These are phyloP conservation scores for Homalodisca vitripennis DNA, from an alignment of 1,140 invertebrate genomes.

Conservation along the genomic window DNA sequence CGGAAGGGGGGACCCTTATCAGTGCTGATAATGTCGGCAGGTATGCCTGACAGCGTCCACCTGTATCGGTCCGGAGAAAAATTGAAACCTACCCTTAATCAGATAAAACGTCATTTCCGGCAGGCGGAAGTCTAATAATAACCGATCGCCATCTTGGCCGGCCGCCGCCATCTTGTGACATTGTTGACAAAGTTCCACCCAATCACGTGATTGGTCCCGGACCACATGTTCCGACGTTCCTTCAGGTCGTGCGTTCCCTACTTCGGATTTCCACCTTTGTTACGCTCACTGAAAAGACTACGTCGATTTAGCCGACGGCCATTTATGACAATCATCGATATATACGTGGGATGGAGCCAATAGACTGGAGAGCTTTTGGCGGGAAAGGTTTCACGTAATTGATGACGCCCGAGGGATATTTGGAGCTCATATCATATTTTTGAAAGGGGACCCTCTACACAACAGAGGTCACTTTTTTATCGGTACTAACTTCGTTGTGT, in stretches of 20 bases:
- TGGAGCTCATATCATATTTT: too few species aligned
- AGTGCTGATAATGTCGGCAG: conserved; percentile 3
- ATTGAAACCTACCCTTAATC: conserved; percentile 27
- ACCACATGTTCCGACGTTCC: neutral
- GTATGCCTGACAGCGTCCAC: conserved; percentile 2
- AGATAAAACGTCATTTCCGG: conserved; percentile 32
- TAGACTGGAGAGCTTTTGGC: too few species aligned
- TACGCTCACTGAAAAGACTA: neutral
- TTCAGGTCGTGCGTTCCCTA: too few species aligned
- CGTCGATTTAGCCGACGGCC: neutral
- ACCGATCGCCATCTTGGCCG: conserved; percentile 6
- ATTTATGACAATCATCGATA: too few species aligned
- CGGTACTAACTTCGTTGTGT: too few species aligned
- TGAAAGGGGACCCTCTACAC: too few species aligned
- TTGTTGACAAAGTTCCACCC: neutral
- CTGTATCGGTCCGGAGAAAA: neutral
- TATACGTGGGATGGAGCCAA: too few species aligned
- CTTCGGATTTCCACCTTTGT: neutral
- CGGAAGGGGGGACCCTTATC: neutral
- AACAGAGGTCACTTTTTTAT: too few species aligned
- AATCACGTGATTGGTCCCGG: conserved; percentile 9
- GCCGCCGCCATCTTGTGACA: conserved; percentile 18
- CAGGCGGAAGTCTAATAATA: conserved; percentile 1
- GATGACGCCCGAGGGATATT: too few species aligned
- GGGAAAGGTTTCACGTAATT: too few species aligned